A percentile compares a stretch with the other conserved stretches of the same genome.
These are phyloP conservation scores for Entomobrya multifasciata DNA, from an alignment of 2,888 invertebrate genomes.

Conservation along the genomic window DNA sequence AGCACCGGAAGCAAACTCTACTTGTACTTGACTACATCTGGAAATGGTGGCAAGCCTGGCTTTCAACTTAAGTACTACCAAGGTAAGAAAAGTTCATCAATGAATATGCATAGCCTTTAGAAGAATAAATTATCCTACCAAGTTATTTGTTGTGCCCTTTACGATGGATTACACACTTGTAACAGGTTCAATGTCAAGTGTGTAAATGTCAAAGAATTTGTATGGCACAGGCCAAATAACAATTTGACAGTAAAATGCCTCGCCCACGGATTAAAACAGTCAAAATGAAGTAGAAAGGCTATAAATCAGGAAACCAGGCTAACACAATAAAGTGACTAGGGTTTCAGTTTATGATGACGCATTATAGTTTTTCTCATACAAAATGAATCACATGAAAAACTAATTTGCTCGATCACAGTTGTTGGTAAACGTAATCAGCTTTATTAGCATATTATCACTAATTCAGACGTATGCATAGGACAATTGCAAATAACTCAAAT, in stretches of 20 bases:
- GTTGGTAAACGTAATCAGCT: slow-evolving; percentile 28
- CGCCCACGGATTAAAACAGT: slow-evolving; percentile 39
- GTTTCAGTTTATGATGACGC: slow-evolving; percentile 42
- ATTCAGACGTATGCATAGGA: too few species aligned
- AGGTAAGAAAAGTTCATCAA: slow-evolving; percentile 82
- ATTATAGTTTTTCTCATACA: slow-evolving; percentile 35
- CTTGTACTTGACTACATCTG: slow-evolving; percentile 94
- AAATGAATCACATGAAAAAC: slow-evolving; percentile 27
- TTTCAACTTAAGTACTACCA: slow-evolving; percentile 93
- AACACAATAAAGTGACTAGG: slow-evolving; percentile 58
- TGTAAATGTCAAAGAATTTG: slow-evolving; percentile 20
- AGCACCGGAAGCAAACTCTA: slow-evolving; percentile 94
- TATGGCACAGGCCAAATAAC: slow-evolving; percentile 24
- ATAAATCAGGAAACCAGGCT: slow-evolving; percentile 64
- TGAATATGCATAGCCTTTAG: background rate
- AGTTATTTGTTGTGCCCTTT: background rate
- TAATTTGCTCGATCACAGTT: too few species aligned
- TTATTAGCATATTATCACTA: slow-evolving; percentile 14
- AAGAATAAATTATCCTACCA: background rate
- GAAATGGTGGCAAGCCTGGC: slow-evolving; percentile 94
- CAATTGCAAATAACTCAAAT: too few species aligned
- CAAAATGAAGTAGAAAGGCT: slow-evolving; percentile 55
- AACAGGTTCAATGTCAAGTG: slow-evolving; percentile 28
- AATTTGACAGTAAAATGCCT: slow-evolving; percentile 34
- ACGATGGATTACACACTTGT: background rate